Base-by-base conservation (phyloP, 2,888 invertebrate genomes). In the Dolomedes plantarius region DNA sequence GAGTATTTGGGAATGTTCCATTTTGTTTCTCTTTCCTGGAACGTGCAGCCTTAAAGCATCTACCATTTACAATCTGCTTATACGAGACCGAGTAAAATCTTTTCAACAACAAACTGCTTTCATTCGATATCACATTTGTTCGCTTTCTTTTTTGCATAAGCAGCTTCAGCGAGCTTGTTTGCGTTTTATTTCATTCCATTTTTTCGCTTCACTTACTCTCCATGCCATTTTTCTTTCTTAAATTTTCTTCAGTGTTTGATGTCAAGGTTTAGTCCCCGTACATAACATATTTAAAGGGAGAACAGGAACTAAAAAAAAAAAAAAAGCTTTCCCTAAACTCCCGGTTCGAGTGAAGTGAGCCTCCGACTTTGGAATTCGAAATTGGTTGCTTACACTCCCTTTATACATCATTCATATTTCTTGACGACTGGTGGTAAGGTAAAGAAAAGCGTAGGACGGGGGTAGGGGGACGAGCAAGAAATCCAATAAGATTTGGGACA, bases 401-500 rank as follows among this genome's bases (percentile, higher is more conserved):
- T 86, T 78, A 86, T 86, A 75, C 79, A 86, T 86, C 85, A 86
- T 86, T 79, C 85, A 86, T 86, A 86, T 86, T 86, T 86, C 78
- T 78, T 78, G 78, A 79, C 74, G 85, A 86, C 78, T 78, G 72
- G 77, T 36, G 77, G 76, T 72, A 72, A 77, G 83, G 76, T 81
- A 74, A 77, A 76, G 77, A 71, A 77, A 72, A 46, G 78, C 62
- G 31, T 29, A 23, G 50, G 62, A 23, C n/a, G 28, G 27, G 64
- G 27, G 19, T 19, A 11, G 19, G 36, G 36, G n/a, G 64, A 23
- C n/a, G 39, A 62, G 67, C 74, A 73, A 74, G 74, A 79, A 86
- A 86, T 86, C 85, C 85, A 86, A 86, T 86, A 86, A 86, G 78
- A 73, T 79, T 77, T 86, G 85, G 85, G 85, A 86, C 85, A 86